A percentile compares a stretch with the other conserved stretches of the same genome.
Evolutionary conservation across 2,888 invertebrate species (phyloP).

Genomic region (Leptothorax acervorum): DNA sequence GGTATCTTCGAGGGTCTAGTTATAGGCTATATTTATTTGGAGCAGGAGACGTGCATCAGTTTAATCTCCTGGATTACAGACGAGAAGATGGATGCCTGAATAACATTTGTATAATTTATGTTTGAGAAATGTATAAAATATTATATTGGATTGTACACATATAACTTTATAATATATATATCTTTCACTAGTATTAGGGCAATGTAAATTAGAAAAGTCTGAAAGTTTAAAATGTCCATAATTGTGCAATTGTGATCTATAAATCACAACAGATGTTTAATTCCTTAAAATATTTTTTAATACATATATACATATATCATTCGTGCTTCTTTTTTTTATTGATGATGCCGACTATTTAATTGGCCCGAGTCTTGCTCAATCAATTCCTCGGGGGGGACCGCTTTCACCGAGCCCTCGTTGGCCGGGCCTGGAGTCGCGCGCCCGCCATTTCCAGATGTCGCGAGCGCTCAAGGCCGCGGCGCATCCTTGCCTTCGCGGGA

Average conservation of each 20-base stretch:
- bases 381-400: background rate
- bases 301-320: background rate
- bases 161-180: background rate
- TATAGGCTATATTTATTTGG: conserved; percentile 90
- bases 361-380: background rate
- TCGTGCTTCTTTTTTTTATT: background rate
- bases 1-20: conserved; percentile 91
- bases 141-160: background rate
- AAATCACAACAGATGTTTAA: background rate
- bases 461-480: conserved; percentile 67
- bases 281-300: background rate
- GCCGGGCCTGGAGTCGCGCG: background rate
- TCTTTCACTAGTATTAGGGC: background rate
- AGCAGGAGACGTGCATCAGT: conserved; percentile 88
- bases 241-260: background rate
- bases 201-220: background rate
- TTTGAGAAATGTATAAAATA: background rate
- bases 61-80: conserved; percentile 89
- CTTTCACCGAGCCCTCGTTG: background rate
- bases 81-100: conserved; percentile 88
- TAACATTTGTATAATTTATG: conserved; percentile 74
- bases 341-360: background rate
- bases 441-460: conserved; percentile 38
- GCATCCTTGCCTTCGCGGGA: conserved; percentile 65
- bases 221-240: background rate